Conservation (phyloP, 1,140 invertebrate genomes). For the Berghia stephanieae region DNA sequence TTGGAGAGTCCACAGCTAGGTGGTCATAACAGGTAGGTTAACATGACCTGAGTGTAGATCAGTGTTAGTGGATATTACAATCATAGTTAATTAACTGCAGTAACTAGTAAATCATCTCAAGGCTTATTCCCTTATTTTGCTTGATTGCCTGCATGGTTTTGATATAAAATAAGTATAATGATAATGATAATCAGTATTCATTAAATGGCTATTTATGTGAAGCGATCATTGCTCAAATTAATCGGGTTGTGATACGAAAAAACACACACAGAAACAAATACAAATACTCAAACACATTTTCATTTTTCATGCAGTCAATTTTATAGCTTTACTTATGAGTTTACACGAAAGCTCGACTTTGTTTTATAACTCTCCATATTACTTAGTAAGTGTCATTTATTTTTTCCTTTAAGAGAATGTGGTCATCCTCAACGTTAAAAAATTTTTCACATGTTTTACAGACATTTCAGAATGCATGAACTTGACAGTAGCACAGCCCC, state of each 20-base stretch:
- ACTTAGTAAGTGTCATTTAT: neutral
- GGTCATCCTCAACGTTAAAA: neutral
- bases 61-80: neutral
- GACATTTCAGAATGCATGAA: neutral
- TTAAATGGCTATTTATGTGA: no score
- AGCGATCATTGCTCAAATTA: no score
- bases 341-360: no score
- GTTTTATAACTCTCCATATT: no score
- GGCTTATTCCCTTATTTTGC: neutral
- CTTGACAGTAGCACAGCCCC: neutral
- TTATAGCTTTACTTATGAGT: no score
- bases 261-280: no score
- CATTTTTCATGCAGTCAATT: no score
- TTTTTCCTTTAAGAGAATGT: neutral
- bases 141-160: neutral
- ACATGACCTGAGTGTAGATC: no score
- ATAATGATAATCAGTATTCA: slow-evolving; percentile 1
- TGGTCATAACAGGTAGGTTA: slow-evolving; percentile 12
- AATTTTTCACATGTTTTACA: neutral
- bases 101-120: neutral
- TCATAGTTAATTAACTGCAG: neutral
- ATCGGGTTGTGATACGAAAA: no score
- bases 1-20: neutral
- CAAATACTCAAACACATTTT: no score
- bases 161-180: neutral